Evolutionary conservation across 2,888 invertebrate species (phyloP).

Genomic region (Tipula unca): DNA sequence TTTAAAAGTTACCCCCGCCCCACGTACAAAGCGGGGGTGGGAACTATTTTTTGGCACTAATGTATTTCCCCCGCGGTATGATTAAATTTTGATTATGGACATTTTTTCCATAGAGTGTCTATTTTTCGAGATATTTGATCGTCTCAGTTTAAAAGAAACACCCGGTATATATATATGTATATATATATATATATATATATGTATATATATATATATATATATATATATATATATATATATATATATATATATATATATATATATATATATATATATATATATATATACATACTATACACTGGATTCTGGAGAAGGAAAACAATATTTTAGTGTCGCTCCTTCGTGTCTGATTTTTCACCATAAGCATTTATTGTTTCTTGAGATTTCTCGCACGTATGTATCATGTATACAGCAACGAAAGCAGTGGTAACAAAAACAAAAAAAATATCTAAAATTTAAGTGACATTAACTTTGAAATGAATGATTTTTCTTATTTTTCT

Average conservation of each 20-base stretch:
- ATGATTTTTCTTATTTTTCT: neutral
- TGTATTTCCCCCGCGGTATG: too few species aligned
- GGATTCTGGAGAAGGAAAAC: neutral
- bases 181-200: too few species aligned
- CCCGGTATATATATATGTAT: too few species aligned
- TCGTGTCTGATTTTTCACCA: neutral
- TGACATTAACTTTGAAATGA: neutral
- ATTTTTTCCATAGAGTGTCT: too few species aligned
- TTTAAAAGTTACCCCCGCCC: too few species aligned
- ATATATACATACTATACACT: too few species aligned
- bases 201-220: too few species aligned
- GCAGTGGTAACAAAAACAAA: neutral
- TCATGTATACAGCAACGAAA: neutral
- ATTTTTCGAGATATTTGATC: too few species aligned
- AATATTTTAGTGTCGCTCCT: neutral
- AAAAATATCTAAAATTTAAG: neutral
- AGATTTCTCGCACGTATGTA: neutral
- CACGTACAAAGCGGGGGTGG: too few species aligned
- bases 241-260: neutral
- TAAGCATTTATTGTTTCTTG: neutral
- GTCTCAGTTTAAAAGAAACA: too few species aligned
- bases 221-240: neutral
- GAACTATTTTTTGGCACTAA: too few species aligned
- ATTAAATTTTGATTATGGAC: too few species aligned
- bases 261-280: neutral